Conservation (phyloP, 2,888 invertebrate genomes). For the Stramonita haemastoma region DNA sequence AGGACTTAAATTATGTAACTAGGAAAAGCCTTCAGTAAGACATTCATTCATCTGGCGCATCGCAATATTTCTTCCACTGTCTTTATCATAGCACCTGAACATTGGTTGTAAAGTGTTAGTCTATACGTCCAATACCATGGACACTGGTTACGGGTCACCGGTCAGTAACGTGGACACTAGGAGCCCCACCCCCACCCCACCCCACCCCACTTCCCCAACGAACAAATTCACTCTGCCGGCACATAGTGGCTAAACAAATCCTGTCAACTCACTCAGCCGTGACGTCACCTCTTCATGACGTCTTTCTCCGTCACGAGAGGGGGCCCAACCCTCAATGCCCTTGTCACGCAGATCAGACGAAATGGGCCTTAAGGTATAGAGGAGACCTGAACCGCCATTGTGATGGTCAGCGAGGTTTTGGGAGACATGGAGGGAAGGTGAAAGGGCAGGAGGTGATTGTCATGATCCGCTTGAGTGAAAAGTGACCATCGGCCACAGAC, state of each 20-base stretch:
- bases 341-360: constrained; percentile 2
- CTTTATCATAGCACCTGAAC: too few relatives aligned
- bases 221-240: background rate
- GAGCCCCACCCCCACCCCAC: background rate
- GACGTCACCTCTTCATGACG: background rate
- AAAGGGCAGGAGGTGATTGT: background rate
- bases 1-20: too few relatives aligned
- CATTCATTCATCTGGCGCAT: too few relatives aligned
- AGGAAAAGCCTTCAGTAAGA: too few relatives aligned
- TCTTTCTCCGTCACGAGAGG: constrained; percentile 6
- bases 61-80: too few relatives aligned
- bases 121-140: too few relatives aligned
- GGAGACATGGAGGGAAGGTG: background rate
- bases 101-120: too few relatives aligned
- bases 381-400: background rate
- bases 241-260: background rate
- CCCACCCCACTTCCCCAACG: background rate
- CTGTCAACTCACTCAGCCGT: background rate
- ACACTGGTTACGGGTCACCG: too few relatives aligned
- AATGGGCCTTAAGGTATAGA: background rate
- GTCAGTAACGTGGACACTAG: background rate
- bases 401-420: background rate
- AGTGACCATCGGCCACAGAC: background rate
- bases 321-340: constrained; percentile 5
- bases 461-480: background rate